Evolutionary conservation across 2,888 invertebrate species (phyloP), one percentile per base, ranked within the genome.

Genomic region (Smittia aterrima): DNA sequence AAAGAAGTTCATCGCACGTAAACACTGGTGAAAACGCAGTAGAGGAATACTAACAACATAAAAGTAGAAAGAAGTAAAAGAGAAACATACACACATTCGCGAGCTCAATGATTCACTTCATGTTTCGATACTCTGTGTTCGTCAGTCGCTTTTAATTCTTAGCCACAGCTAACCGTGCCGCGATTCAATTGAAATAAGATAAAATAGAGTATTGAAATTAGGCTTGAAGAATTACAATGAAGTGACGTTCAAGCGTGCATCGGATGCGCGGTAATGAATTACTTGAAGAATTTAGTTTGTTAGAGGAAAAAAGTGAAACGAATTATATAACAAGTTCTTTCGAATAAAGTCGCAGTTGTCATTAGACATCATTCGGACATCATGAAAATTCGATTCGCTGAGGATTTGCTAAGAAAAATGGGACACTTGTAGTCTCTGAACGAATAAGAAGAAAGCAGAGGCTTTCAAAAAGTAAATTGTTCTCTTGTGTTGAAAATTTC

Each of bases 51-150:
- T 11, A 58, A 18, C 58, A 58, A 58, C 58, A 58, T 58, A 22
- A 58, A 58, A 20, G 22, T 58, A n/a, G 20, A 58, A 58, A 32
- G 32, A 32, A 32, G 32, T 9, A 9, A 32, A 32, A 9, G 32
- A 32, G n/a, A 47, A 47, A 66, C 66, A 66, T 20, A 18, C 66
- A 66, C 67, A 67, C 16, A 25, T 40, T 67, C 38, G 47, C 67
- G 67, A 67, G 16, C 40, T 66, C 41, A 67, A 67, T 67, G 67
- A 67, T 67, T 67, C 67, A 67, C 67, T 67, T 67, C 67, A 67
- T 67, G 67, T 40, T 66, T 41, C 7, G 27, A 66, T 16, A 64
- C 41, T 66, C 27, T 40, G 67, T 67, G 16, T 67, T 38, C 40
- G 38, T 67, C 40, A 67, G 67, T 67, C 67, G 67, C 41, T 67